These are phyloP conservation scores for Mesodorylaimus sp. DNA, from an alignment of 2,888 invertebrate species.

Conservation along the genomic window DNA sequence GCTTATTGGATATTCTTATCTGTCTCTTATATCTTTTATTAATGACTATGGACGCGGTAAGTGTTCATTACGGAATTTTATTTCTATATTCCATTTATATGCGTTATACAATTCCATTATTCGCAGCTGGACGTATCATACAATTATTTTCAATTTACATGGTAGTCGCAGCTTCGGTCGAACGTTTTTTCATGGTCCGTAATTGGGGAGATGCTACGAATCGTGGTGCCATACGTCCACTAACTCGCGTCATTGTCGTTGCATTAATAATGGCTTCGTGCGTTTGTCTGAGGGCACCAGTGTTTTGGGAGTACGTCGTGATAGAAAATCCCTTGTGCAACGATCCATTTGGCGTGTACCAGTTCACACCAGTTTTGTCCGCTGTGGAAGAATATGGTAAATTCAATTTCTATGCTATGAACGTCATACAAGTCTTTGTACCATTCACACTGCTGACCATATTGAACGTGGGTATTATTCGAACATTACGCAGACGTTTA, in stretches of 20 bases:
- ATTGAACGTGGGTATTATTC: background rate
- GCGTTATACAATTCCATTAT: background rate
- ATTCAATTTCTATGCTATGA: background rate
- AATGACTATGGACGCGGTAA: background rate
- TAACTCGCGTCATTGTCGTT: background rate
- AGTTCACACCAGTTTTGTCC: background rate
- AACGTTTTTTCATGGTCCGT: background rate
- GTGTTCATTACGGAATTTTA: background rate
- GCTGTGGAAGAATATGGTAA: background rate
- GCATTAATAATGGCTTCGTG: background rate
- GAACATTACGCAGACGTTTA: background rate
- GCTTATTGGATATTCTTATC: background rate
- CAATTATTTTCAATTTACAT: background rate
- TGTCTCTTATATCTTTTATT: background rate
- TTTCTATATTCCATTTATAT: background rate
- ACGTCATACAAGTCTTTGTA: background rate
- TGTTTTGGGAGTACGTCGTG: background rate
- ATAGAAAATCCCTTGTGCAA: background rate
- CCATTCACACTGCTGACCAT: background rate
- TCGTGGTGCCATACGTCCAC: background rate
- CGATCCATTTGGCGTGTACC: background rate
- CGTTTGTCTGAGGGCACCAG: background rate
- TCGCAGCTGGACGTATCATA: background rate
- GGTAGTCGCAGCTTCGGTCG: slow-evolving; percentile 2
- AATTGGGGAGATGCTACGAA: background rate